Conservation (phyloP, 2,888 invertebrate genomes). For the Synanthedon formicaeformis region DNA sequence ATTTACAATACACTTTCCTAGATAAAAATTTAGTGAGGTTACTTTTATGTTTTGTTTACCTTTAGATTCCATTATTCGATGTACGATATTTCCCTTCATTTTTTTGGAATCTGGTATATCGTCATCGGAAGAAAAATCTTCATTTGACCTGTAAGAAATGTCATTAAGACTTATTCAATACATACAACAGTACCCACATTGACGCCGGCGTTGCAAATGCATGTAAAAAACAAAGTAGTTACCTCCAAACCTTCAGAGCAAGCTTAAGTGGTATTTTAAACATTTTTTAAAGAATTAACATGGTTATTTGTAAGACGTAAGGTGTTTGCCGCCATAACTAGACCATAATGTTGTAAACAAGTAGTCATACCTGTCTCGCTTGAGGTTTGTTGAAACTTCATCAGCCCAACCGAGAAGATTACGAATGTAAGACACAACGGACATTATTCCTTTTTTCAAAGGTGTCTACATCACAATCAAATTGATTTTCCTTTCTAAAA, state of each 20-base stretch:
- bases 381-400: constrained; percentile 46
- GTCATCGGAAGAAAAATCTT: constrained; percentile 51
- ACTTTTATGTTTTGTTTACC: constrained; percentile 23
- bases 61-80: constrained; percentile 44
- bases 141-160: constrained; percentile 44
- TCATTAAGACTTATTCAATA: too few species aligned
- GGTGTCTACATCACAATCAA: neutral
- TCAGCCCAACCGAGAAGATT: constrained; percentile 47
- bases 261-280: constrained; percentile 42
- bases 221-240: constrained; percentile 13
- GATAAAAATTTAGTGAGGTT: neutral
- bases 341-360: constrained; percentile 53
- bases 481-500: neutral
- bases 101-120: constrained; percentile 49
- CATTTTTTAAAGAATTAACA: constrained; percentile 17
- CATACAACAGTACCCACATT: neutral
- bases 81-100: constrained; percentile 43
- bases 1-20: too few species aligned
- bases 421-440: constrained; percentile 53
- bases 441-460: constrained; percentile 44
- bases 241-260: constrained; percentile 58
- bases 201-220: neutral
- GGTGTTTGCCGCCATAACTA: constrained; percentile 66
- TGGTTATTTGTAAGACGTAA: neutral
- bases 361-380: constrained; percentile 64